Conservation (phyloP, 2,888 invertebrate species). For the Phalera bucephala region DNA sequence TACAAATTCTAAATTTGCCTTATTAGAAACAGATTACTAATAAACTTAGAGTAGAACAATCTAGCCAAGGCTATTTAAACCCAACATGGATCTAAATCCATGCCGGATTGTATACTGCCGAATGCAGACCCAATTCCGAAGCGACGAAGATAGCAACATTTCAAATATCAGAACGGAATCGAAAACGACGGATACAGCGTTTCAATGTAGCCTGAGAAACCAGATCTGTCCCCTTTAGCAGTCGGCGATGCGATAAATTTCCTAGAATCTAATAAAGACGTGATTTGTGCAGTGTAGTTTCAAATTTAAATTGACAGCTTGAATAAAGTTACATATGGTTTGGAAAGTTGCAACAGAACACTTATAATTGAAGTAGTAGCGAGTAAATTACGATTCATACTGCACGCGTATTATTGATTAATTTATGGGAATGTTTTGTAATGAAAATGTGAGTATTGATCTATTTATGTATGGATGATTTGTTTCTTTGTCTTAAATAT, state of each 20-base stretch:
- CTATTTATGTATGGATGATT: too few species aligned
- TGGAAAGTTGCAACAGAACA: too few species aligned
- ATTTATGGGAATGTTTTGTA: too few species aligned
- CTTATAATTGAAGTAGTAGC: too few species aligned
- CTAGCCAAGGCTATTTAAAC: background rate
- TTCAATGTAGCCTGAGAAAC: constrained; percentile 29
- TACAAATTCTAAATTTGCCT: too few species aligned
- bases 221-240: constrained; percentile 41
- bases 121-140: background rate
- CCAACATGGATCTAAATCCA: background rate
- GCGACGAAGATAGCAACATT: constrained; percentile 16
- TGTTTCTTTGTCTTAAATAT: too few species aligned
- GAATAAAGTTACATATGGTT: constrained; percentile 32
- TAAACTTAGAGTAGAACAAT: too few species aligned
- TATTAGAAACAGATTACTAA: too few species aligned
- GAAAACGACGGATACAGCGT: constrained; percentile 33
- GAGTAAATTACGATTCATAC: too few species aligned
- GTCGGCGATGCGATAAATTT: constrained; percentile 49
- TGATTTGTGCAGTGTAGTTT: constrained; percentile 46
- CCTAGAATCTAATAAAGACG: constrained; percentile 50
- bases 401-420: too few species aligned
- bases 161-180: constrained; percentile 23
- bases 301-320: constrained; percentile 37
- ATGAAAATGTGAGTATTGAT: too few species aligned
- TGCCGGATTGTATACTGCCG: background rate